Base-by-base conservation (phyloP, 2,113 vertebrate genomes). In the Misgurnus mizolepis region DNA sequence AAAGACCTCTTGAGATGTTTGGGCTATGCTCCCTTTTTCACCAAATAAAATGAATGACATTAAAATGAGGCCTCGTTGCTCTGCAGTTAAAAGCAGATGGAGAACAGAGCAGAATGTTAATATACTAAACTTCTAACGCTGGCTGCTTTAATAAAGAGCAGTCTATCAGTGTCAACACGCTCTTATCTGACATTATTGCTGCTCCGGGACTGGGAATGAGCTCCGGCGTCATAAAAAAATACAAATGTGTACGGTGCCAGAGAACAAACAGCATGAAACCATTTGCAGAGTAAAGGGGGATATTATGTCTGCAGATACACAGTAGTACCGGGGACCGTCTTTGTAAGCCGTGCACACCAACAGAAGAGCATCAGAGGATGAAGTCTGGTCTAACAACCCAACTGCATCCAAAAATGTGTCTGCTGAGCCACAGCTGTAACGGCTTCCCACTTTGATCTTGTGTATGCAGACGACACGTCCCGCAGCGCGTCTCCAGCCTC, bases 11-110 rank as follows among this genome's bases (percentile, higher is more conserved):
- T 71, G 61, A 68, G 80, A 84, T 80, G 74, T 81, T 55, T 69
- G 50, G 71, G 75, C 80, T 80, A 49, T 79, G 66, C 62, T 81
- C 64, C 27, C 67, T 66, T 72, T 83, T 85, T 78, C 62, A 68
- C 79, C 49, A 80, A 86, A 87, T 85, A 77, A 86, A 87, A 83
- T 68, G 39, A 83, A 84, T 75, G 79, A 76, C 79, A 80, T 45
- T 75, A 73, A 74, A 83, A 66, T 74, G 47, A 76, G 50, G 79
- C 60, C 68, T 79, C 61, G 45, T 80, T 72, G 83, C 67, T 67
- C 70, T 62, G 78, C 62, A 73, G 81, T 77, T 79, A 80, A 67
- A 80, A 49, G 81, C 66, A 69, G 41, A 79, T 47, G 65, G 73
- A 66, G 77, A 75, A 65, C 40, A 56, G 69, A 17, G 40, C 79